These are phyloP conservation scores for Glandiceps talaboti DNA, from an alignment of 53 echinoderm and acorn worm species.

Conservation along the genomic window DNA sequence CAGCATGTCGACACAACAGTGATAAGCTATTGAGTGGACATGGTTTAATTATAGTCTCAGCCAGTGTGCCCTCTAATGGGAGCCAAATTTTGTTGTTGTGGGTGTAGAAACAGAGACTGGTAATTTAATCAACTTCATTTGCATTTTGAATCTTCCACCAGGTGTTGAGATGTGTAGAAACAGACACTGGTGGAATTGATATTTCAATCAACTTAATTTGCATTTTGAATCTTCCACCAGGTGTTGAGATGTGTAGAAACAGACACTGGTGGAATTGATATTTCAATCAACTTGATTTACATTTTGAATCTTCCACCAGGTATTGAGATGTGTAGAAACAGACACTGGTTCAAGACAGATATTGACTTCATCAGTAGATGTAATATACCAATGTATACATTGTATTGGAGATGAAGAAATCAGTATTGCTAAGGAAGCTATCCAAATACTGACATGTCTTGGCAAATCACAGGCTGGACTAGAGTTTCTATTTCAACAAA, in stretches of 20 bases:
- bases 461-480: constrained; percentile 30
- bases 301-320: constrained; percentile 2
- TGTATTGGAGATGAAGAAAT: constrained; percentile 43
- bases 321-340: constrained; percentile 8
- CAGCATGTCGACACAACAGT: no score
- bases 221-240: no score
- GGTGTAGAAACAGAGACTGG: no score
- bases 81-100: no score
- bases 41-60: no score
- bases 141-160: no score
- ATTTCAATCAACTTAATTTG: no score
- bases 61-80: background rate
- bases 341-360: constrained; percentile 7
- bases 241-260: constrained; percentile 5
- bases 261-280: constrained; percentile 6
- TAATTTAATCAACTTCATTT: no score
- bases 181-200: no score
- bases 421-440: constrained; percentile 37
- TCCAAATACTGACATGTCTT: constrained; percentile 14
- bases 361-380: constrained; percentile 17
- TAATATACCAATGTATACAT: constrained; percentile 21
- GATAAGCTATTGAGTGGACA: no score
- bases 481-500: constrained; percentile 18
- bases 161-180: no score
- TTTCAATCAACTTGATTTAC: no score